Evolutionary conservation across 37 sponge, comb jelly and placozoan genomes (phyloP), one percentile per base, ranked within the genome.

Genomic region (Chondrosia reniformis): DNA sequence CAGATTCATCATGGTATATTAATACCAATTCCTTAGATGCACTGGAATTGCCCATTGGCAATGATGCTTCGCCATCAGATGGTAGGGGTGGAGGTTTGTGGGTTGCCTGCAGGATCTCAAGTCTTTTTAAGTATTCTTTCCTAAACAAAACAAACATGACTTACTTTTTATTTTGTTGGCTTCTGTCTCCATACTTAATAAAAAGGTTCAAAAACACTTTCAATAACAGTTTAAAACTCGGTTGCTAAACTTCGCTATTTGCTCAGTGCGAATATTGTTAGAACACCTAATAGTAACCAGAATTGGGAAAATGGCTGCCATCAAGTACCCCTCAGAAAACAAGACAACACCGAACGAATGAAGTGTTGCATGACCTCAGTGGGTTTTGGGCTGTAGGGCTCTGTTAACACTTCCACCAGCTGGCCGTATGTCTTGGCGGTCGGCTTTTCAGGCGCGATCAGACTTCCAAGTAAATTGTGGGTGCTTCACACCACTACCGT

Each of bases 1-100:
- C 31, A 3, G 38, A 33, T 30, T 80, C 80, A 66, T 80, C 80
- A 80, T 80, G 67, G 49, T 46, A 80, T 21, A 67, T 80, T 21
- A 76, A 58, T 37, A 76, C 58, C 17, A 76, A n/a, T 27, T 45
- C 12, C 34, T 73, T 65, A 2, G 34, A 4, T 9, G 67, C 4
- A 2, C n/a, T 3, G 22, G 67, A 8, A 8, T 33, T 27, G 22
- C 36, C 67, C 31, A 32, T 19, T 30, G 13, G 9, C 24, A 33
- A 28, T 44, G 76, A 31, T 30, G 25, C 24, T 44, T 34, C 31
- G 52, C 38, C 52, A 75, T 46, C 52, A 46, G 24, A 15, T 9
- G 28, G 31, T 52, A 44, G 45, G 21, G 76, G 31, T 24, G 58
- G 58, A 28, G 3, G 58, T 6, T 56, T 2, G 58, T 56, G 58